Conservation (phyloP, 2,888 invertebrate species). For the Spialia ferax region DNA sequence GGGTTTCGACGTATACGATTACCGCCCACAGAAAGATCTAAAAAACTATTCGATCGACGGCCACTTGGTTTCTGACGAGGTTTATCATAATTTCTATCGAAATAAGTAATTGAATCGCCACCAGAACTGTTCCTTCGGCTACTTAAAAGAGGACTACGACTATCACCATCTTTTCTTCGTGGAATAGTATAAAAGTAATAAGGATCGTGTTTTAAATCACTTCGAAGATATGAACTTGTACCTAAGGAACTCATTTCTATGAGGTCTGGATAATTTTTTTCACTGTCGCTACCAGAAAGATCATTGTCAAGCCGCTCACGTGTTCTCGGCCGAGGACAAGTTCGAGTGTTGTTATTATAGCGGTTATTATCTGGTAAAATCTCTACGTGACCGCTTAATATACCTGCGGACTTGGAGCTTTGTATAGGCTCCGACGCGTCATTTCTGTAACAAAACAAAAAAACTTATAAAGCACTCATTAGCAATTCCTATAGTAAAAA, state of each 20-base stretch:
- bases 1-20: conserved; percentile 80
- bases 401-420: conserved; percentile 84
- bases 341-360: conserved; percentile 74
- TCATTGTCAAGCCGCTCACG: conserved; percentile 80
- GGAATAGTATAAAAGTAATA: conserved; percentile 90
- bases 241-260: conserved; percentile 83
- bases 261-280: conserved; percentile 86
- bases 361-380: conserved; percentile 71
- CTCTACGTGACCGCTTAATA: conserved; percentile 72
- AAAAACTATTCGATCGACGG: conserved; percentile 89
- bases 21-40: conserved; percentile 88
- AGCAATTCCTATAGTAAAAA: neutral
- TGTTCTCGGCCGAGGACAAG: conserved; percentile 69
- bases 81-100: conserved; percentile 72
- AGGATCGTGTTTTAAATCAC: conserved; percentile 74
- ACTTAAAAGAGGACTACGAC: conserved; percentile 91
- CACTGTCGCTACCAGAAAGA: conserved; percentile 80
- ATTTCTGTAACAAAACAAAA: conserved; percentile 65
- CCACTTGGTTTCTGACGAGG: conserved; percentile 66
- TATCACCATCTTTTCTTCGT: conserved; percentile 87
- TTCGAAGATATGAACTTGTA: conserved; percentile 71
- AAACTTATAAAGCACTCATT: neutral
- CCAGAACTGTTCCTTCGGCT: conserved; percentile 91
- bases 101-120: conserved; percentile 86
- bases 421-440: conserved; percentile 84